Conservation (phyloP, 2,888 invertebrate species). For the Onchidella celtica region DNA sequence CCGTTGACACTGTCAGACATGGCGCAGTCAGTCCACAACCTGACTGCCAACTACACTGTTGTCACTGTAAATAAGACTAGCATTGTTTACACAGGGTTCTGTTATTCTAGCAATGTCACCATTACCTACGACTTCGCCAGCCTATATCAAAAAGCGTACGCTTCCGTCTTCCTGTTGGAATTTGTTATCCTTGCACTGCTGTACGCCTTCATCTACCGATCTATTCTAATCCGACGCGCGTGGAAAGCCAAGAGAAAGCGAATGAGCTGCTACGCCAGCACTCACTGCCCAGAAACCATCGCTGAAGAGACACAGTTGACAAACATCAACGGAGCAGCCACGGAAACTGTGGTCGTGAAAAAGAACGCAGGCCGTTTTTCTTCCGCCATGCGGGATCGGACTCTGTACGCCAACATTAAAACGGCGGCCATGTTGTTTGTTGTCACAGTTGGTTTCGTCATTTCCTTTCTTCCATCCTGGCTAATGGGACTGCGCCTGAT, state of each 20-base stretch:
- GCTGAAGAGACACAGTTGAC: slow-evolving; percentile 58
- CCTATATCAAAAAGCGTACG: slow-evolving; percentile 68
- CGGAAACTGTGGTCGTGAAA: slow-evolving; percentile 25
- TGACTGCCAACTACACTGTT: neutral
- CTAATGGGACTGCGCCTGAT: slow-evolving; percentile 73
- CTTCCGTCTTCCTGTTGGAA: slow-evolving; percentile 69
- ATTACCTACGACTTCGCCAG: neutral
- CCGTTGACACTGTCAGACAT: neutral
- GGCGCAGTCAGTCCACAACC: neutral
- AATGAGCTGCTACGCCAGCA: slow-evolving; percentile 65
- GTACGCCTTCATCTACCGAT: slow-evolving; percentile 70
- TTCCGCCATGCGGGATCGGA: slow-evolving; percentile 64
- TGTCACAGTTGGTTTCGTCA: slow-evolving; percentile 77
- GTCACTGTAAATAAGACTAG: neutral
- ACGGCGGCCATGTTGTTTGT: slow-evolving; percentile 80
- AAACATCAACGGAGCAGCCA: slow-evolving; percentile 43
- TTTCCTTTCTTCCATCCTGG: slow-evolving; percentile 78
- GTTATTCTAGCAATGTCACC: neutral
- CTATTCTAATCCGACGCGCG: slow-evolving; percentile 62
- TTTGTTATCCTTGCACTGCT: slow-evolving; percentile 72
- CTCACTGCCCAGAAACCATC: slow-evolving; percentile 42
- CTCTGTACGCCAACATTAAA: slow-evolving; percentile 74
- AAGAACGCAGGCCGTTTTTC: slow-evolving; percentile 32
- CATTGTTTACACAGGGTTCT: neutral
- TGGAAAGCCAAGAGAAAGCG: slow-evolving; percentile 58